These are phyloP conservation scores for Lepidotrigona ventralis DNA, from an alignment of 1,140 invertebrate genomes.

Conservation along the genomic window DNA sequence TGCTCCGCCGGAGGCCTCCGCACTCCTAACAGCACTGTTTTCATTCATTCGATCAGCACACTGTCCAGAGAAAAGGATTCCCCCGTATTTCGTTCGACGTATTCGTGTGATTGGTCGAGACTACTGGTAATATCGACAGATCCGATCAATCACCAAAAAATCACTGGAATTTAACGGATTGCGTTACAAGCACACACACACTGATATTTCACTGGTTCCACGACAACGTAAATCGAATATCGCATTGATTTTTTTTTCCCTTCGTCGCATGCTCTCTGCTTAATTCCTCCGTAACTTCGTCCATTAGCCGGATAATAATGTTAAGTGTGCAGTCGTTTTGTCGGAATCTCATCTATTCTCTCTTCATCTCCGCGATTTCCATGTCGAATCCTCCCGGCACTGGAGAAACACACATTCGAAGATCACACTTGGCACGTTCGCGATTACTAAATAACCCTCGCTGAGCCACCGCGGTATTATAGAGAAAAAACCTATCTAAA, in stretches of 20 bases:
- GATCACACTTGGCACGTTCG: slow-evolving; percentile 72
- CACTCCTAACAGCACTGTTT: slow-evolving; percentile 21
- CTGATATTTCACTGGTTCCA: slow-evolving; percentile 50
- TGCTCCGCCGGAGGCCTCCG: slow-evolving; percentile 58
- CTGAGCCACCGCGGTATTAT: slow-evolving; percentile 74
- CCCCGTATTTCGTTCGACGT: slow-evolving; percentile 21
- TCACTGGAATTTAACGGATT: slow-evolving; percentile 57
- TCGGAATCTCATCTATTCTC: not conserved
- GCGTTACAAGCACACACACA: slow-evolving; percentile 52
- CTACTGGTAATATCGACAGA: slow-evolving; percentile 19
- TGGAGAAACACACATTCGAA: slow-evolving; percentile 47
- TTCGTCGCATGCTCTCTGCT: slow-evolving; percentile 3
- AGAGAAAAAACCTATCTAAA: slow-evolving; percentile 74
- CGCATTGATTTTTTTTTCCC: slow-evolving; percentile 16
- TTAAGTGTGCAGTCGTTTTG: slow-evolving; percentile 1
- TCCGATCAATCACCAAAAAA: slow-evolving; percentile 50
- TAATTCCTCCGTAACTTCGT: slow-evolving; percentile 2
- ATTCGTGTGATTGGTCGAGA: slow-evolving; percentile 19
- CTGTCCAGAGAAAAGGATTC: slow-evolving; percentile 9
- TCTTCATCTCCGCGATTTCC: slow-evolving; percentile 11
- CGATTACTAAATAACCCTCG: slow-evolving; percentile 65
- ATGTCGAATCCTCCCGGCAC: slow-evolving; percentile 23
- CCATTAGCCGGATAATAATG: not conserved
- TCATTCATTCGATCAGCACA: slow-evolving; percentile 27
- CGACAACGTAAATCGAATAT: slow-evolving; percentile 13